phyloP scores from a whole-genome alignment of 23 tunicate genomes.

The Halocynthia aurantium region DNA sequence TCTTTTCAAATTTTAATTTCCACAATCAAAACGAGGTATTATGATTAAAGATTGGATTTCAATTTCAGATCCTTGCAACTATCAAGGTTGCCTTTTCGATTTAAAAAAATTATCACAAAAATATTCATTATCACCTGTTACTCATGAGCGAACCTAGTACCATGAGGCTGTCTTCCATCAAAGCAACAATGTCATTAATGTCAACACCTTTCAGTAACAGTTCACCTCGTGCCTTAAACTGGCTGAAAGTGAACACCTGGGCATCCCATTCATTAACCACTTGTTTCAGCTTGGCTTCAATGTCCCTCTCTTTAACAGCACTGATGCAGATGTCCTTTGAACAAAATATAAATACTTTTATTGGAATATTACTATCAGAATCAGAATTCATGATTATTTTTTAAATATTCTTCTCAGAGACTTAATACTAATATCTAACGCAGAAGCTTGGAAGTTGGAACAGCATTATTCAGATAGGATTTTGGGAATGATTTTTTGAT shows the following conservation, averaged over 20 bases:
- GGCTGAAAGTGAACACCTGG: constrained; percentile 81
- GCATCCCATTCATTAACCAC: constrained; percentile 74
- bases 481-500: too few species aligned
- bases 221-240: constrained; percentile 79
- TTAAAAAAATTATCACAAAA: too few species aligned
- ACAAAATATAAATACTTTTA: background rate
- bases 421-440: too few species aligned
- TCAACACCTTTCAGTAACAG: constrained; percentile 75
- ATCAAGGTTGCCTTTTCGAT: too few species aligned
- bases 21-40: too few species aligned
- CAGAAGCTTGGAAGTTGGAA: too few species aligned
- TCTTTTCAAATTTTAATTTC: too few species aligned
- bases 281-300: constrained; percentile 77
- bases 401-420: background rate
- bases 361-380: too few species aligned
- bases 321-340: constrained; percentile 72
- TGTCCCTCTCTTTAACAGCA: constrained; percentile 87
- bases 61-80: too few species aligned
- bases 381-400: too few species aligned
- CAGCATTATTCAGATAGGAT: too few species aligned
- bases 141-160: constrained; percentile 74
- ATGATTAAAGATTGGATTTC: too few species aligned
- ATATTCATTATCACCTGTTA: constrained; percentile 38
- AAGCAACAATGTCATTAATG: constrained; percentile 66
- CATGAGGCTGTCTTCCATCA: constrained; percentile 85